A percentile compares a stretch with the other conserved stretches of the same genome.
Evolutionary conservation across 30 jellyfish, hydroid and myxozoan species (phyloP).

Genomic region (Hydra vulgaris): DNA sequence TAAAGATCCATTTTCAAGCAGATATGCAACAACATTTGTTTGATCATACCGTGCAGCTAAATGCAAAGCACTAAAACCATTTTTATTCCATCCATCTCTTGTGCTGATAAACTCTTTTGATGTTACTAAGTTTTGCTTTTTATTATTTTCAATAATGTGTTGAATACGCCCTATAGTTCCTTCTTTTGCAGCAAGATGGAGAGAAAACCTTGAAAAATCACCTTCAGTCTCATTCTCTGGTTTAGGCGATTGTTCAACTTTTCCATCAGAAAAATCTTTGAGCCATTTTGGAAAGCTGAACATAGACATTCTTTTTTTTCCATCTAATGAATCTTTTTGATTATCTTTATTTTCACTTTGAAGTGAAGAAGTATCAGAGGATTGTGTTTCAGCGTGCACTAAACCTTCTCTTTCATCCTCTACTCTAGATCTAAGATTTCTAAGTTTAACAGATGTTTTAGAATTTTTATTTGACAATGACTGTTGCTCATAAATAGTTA

Average conservation of each 20-base stretch:
- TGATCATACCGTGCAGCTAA: slow-evolving; percentile 83
- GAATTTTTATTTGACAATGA: background rate
- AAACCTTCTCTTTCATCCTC: slow-evolving; percentile 22
- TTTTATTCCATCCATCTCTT: slow-evolving; percentile 42
- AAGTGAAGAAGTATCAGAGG: no score
- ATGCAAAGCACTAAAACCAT: slow-evolving; percentile 81
- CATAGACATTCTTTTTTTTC: background rate
- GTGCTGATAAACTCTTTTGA: slow-evolving; percentile 18
- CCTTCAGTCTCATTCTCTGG: background rate
- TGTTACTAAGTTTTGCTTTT: background rate
- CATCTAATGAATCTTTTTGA: background rate
- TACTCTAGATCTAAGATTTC: background rate
- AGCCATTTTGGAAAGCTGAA: background rate
- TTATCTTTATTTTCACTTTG: no score
- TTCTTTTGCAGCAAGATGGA: slow-evolving; percentile 92
- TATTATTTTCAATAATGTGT: background rate
- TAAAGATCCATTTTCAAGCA: slow-evolving; percentile 53
- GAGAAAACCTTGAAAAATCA: background rate
- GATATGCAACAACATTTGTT: slow-evolving; percentile 34
- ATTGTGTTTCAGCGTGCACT: background rate
- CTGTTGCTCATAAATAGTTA: no score
- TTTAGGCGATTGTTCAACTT: background rate
- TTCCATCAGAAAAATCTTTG: background rate
- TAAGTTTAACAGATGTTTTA: background rate
- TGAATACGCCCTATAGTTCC: slow-evolving; percentile 54